Conservation (phyloP, 1,140 invertebrate species). For the Cherax destructor region DNA sequence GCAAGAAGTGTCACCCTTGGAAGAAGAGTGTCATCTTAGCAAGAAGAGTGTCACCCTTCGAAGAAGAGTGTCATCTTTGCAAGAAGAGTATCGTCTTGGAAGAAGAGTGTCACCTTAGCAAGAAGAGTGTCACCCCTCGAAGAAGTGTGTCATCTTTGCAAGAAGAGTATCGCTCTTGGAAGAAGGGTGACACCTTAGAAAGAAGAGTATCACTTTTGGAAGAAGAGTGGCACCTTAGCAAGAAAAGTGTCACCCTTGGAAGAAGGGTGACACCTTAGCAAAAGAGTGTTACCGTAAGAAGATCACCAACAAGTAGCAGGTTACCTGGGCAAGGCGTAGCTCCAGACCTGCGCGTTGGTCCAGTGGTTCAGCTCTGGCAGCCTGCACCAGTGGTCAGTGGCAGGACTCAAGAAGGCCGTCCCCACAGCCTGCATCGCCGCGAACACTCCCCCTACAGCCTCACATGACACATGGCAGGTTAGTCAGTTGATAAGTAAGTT, state of each 20-base stretch:
- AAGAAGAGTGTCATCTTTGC: slow-evolving; percentile 43
- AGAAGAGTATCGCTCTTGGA: no score
- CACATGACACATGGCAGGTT: no score
- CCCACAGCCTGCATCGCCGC: slow-evolving; percentile 66
- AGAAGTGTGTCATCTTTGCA: no score
- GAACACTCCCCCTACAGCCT: slow-evolving; percentile 57
- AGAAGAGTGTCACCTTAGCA: no score
- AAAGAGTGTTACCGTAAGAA: neutral
- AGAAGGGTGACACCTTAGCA: neutral
- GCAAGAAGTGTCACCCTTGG: slow-evolving; percentile 59
- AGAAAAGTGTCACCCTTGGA: no score
- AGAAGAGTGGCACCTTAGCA: neutral
- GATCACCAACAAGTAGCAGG: neutral
- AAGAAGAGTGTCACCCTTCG: neutral
- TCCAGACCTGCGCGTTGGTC: slow-evolving; percentile 66
- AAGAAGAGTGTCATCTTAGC: neutral
- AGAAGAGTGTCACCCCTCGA: no score
- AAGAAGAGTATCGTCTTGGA: no score
- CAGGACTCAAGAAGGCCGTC: slow-evolving; percentile 61
- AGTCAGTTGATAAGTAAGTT: no score
- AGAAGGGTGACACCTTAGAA: neutral
- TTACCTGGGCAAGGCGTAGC: slow-evolving; percentile 68
- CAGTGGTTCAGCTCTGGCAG: slow-evolving; percentile 71
- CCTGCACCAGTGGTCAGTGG: slow-evolving; percentile 72
- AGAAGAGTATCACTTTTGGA: neutral